Base-by-base conservation (phyloP, 2,797 vertebrate genomes). In the Gadopsis bispinosus region DNA sequence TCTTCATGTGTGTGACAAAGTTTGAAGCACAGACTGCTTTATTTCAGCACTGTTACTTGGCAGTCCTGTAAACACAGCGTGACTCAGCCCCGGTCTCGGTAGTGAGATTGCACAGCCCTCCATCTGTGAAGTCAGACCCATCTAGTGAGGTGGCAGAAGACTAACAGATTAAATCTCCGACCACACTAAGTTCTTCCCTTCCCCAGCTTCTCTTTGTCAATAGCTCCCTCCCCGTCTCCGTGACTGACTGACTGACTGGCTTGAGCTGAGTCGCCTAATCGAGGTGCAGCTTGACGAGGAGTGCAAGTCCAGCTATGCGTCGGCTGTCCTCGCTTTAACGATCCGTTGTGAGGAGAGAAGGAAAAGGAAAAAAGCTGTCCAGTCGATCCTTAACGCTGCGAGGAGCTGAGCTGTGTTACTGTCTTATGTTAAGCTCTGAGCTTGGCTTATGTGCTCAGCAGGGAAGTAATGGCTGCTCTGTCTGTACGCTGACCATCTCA, bases 381-480 rank as follows among this genome's bases (percentile, higher is more conserved):
- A 39, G 65, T 83, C 59, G 22, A 80, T 84, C 72, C 63, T 61
- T 54, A 80, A 83, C 84, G 77, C 81, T 71, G 64, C 14, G 6
- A 70, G 74, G 73, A 85, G 72, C 83, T 73, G 83, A 82, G 80
- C 84, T 70, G 68, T 69, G 77, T 70, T 85, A 75, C 83, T 82
- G 89, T 90, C 81, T 87, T 80, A 67, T 31, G 70, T 79, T 83
- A 67, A 90, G 87, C 91, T 77, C 77, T 79, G 86, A 83, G 82
- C 65, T 70, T 17, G 75, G 80, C 83, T 86, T 85, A 90, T 86
- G 80, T 80, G 71, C 87, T 91, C 87, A 85, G 83, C 85, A 62
- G 85, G 89, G 83, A 80, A 84, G 78, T 86, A 91, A 91, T 91
- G 82, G 86, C 84, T 88, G 69, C 87, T 87, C 85, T 88, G 80